These are phyloP conservation scores for Eugnorisma glareosa DNA, from an alignment of 2,888 invertebrate species.

Conservation along the genomic window DNA sequence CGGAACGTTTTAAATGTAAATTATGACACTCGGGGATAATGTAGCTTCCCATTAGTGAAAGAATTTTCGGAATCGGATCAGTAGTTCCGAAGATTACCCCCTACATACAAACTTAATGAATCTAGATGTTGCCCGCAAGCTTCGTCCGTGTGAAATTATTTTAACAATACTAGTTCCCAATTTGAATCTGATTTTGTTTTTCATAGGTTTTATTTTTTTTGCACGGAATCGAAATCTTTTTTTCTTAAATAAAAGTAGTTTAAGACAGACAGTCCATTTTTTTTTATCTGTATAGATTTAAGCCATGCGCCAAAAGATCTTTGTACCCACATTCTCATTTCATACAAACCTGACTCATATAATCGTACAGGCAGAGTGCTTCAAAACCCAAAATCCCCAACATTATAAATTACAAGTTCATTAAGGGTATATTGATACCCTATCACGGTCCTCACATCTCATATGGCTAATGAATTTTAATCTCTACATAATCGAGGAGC, in stretches of 20 bases:
- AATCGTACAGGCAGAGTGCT: background rate
- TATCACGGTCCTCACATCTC: conserved; percentile 60
- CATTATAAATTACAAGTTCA: conserved; percentile 54
- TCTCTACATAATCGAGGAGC: conserved; percentile 75
- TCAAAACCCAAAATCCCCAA: conserved; percentile 37
- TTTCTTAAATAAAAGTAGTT: background rate
- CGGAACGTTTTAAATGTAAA: no score
- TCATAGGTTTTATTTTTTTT: background rate
- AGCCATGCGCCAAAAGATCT: no score
- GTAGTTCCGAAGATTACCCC: no score
- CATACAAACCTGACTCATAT: background rate
- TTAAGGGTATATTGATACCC: conserved; percentile 51
- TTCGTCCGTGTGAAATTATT: background rate
- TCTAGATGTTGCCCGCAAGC: no score
- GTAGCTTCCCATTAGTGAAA: no score
- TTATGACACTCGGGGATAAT: no score
- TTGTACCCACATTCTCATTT: background rate
- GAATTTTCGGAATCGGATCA: no score
- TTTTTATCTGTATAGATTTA: no score
- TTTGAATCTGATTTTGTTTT: background rate
- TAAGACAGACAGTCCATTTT: no score
- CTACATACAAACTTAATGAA: no score
- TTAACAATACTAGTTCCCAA: background rate
- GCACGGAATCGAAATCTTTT: background rate
- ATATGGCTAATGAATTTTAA: conserved; percentile 72